A percentile compares a stretch with the other conserved stretches of the same genome.
Evolutionary conservation across 2,888 invertebrate species (phyloP).

Genomic region (Bembecia ichneumoniformis): DNA sequence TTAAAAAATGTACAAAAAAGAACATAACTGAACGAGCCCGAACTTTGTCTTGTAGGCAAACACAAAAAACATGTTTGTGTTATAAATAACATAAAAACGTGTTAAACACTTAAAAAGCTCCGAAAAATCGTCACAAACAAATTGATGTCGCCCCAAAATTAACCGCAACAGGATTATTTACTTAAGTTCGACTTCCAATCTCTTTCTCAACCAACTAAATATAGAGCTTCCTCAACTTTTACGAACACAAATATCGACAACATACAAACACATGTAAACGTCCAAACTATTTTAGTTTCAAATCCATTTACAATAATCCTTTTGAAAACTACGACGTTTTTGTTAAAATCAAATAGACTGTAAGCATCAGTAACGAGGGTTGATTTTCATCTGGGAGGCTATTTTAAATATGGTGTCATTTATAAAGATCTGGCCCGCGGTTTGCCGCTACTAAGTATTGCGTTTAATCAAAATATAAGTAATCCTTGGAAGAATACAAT

Average conservation of each 20-base stretch:
- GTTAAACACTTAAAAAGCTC: too few species aligned
- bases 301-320: slow-evolving; percentile 55
- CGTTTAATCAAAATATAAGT: slow-evolving; percentile 45
- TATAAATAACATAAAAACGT: too few species aligned
- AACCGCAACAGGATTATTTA: slow-evolving; percentile 37
- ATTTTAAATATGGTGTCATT: slow-evolving; percentile 34
- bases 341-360: slow-evolving; percentile 14
- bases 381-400: slow-evolving; percentile 18
- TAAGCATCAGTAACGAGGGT: slow-evolving; percentile 20
- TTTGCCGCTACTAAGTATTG: slow-evolving; percentile 33
- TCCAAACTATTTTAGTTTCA: slow-evolving; percentile 31
- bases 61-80: too few species aligned
- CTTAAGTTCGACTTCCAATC: slow-evolving; percentile 15
- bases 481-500: slow-evolving; percentile 25
- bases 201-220: slow-evolving; percentile 2
- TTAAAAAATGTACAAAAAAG: too few species aligned
- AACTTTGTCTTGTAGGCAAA: too few species aligned
- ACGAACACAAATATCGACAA: slow-evolving; percentile 18
- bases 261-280: slow-evolving; percentile 39
- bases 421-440: slow-evolving; percentile 42
- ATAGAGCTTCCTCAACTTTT: slow-evolving; percentile 4
- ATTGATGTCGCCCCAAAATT: slow-evolving; percentile 23
- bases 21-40: too few species aligned
- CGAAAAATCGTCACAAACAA: background rate
- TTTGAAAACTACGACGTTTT: slow-evolving; percentile 31